A percentile compares a stretch with the other conserved stretches of the same genome.
phyloP scores from a whole-genome alignment of 2,888 invertebrate genomes.

The Hofmannophila pseudospretella region DNA sequence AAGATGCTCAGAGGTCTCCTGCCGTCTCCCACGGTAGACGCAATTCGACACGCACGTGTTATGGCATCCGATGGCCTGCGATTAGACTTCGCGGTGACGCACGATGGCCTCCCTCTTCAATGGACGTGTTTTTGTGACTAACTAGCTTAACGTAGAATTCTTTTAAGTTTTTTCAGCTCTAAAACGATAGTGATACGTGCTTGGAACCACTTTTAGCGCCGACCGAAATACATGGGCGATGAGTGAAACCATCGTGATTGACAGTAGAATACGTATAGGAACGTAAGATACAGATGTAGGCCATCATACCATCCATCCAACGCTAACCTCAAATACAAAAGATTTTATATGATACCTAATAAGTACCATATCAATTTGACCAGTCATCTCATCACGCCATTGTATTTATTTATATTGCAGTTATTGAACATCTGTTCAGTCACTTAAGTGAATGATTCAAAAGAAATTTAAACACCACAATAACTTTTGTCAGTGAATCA shows the following conservation, averaged over 20 bases:
- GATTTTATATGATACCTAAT: neutral
- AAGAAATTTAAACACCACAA: constrained; percentile 38
- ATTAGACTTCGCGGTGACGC: constrained; percentile 56
- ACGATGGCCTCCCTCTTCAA: constrained; percentile 44
- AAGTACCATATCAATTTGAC: constrained; percentile 9
- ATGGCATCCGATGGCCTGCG: constrained; percentile 67
- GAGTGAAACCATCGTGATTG: too few species aligned
- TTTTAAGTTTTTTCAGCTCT: constrained; percentile 7
- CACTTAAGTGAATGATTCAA: constrained; percentile 29
- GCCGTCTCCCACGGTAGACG: constrained; percentile 71
- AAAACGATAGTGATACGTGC: neutral
- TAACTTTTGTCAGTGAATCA: constrained; percentile 31
- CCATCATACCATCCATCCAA: neutral
- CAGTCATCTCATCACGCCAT: constrained; percentile 34
- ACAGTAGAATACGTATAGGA: too few species aligned
- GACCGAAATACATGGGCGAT: too few species aligned
- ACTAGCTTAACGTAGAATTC: constrained; percentile 38
- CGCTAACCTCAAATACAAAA: neutral
- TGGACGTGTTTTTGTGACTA: constrained; percentile 68
- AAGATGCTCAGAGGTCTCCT: constrained; percentile 28
- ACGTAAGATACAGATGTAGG: too few species aligned
- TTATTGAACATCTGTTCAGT: constrained; percentile 44
- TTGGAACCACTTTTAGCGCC: too few species aligned
- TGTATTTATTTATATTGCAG: constrained; percentile 22
- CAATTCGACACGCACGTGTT: constrained; percentile 73